Conservation (phyloP, 2,888 invertebrate genomes). For the Stomorhina lunata region DNA sequence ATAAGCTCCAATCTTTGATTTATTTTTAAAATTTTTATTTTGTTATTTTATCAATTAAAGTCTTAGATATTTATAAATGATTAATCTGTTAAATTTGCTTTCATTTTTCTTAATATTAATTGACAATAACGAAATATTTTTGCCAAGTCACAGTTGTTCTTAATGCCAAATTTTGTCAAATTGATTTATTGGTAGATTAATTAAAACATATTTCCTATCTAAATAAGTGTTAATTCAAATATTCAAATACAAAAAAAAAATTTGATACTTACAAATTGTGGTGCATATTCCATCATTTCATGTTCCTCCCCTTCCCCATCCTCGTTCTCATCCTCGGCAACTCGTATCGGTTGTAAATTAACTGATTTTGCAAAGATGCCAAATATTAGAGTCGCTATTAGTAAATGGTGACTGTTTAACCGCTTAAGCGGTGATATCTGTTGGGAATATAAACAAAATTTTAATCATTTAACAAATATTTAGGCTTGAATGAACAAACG, state of each 20-base stretch:
- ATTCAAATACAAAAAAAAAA: constrained; percentile 3
- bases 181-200: constrained; percentile 10
- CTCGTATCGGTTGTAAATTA: constrained; percentile 67
- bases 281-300: constrained; percentile 77
- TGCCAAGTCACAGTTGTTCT: background rate
- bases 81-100: no score
- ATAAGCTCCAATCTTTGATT: no score
- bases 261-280: constrained; percentile 76
- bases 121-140: no score
- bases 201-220: background rate
- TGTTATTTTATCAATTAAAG: no score
- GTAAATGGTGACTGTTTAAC: constrained; percentile 58
- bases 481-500: background rate
- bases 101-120: no score
- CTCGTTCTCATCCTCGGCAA: constrained; percentile 66
- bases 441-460: constrained; percentile 43
- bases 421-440: constrained; percentile 62
- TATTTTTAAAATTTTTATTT: no score
- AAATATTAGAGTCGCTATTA: constrained; percentile 57
- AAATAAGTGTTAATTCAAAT: no score
- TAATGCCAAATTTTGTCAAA: background rate
- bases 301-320: constrained; percentile 69
- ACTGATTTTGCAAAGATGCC: constrained; percentile 60
- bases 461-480: background rate
- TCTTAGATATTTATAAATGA: no score